phyloP scores from a whole-genome alignment of 2,113 vertebrate species.

The Falcunculus frontatus region DNA sequence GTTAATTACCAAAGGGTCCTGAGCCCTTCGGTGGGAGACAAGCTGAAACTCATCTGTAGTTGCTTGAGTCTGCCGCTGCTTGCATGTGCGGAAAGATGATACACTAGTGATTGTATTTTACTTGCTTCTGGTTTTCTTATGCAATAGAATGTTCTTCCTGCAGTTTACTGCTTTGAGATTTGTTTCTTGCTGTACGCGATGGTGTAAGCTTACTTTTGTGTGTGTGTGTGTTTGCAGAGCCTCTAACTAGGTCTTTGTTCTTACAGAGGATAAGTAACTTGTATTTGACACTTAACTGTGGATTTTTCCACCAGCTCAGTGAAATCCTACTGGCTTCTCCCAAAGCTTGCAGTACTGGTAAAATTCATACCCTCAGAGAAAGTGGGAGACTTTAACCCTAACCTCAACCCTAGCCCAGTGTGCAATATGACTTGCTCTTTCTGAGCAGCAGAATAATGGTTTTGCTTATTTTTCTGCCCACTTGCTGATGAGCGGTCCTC shows the following conservation, averaged over 20 bases:
- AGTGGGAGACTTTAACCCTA: not conserved
- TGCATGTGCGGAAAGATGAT: not conserved
- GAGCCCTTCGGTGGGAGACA: not conserved
- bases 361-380: not conserved
- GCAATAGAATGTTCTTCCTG: not conserved
- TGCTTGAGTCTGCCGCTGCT: not conserved
- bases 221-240: not conserved
- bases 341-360: not conserved
- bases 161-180: not conserved
- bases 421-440: not conserved
- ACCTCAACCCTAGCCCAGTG: not conserved
- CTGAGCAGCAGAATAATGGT: not conserved
- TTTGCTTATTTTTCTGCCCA: not conserved
- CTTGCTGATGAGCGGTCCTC: rapidly evolving
- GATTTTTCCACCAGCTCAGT: not conserved
- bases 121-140: not conserved
- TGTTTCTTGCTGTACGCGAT: rapidly evolving
- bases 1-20: not conserved
- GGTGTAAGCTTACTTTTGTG: not conserved
- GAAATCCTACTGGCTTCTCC: not conserved
- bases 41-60: not conserved
- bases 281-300: not conserved
- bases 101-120: not conserved
- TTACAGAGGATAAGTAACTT: not conserved
- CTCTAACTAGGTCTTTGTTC: not conserved